phyloP scores from a whole-genome alignment of 2,888 invertebrate genomes.

The Heteromyza rotundicornis region DNA sequence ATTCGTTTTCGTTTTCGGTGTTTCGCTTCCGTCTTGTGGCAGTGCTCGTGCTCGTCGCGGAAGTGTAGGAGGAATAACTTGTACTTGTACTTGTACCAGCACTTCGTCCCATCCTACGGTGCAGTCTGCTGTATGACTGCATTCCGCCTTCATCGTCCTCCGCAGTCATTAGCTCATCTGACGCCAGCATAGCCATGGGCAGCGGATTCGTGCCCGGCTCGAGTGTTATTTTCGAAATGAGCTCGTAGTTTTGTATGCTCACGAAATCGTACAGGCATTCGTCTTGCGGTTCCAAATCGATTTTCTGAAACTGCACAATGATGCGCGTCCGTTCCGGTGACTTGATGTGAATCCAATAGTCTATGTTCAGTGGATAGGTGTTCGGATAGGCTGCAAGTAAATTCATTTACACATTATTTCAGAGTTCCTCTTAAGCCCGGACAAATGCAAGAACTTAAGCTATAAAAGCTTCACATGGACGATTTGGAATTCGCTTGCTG shows the following conservation, averaged over 20 bases:
- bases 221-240: constrained; percentile 46
- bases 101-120: constrained; percentile 12
- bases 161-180: constrained; percentile 31
- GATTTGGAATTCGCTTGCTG: too few species aligned
- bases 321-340: constrained; percentile 72
- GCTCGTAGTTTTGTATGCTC: constrained; percentile 66
- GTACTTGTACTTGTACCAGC: background rate
- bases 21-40: constrained; percentile 18
- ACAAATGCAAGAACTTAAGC: too few species aligned
- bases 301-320: constrained; percentile 71
- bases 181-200: constrained; percentile 50
- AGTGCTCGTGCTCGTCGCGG: constrained; percentile 24
- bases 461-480: too few species aligned
- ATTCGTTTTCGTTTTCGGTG: constrained; percentile 19
- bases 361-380: constrained; percentile 74
- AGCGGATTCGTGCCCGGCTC: constrained; percentile 49
- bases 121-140: background rate
- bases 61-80: too few species aligned
- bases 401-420: too few species aligned
- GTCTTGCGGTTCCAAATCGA: constrained; percentile 77
- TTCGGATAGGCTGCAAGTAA: constrained; percentile 67
- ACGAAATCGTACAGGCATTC: constrained; percentile 83
- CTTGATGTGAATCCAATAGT: constrained; percentile 73
- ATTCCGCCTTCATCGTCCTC: constrained; percentile 25
- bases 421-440: too few species aligned